Base-by-base conservation (phyloP, 2,888 invertebrate species). In the Ichneumoninae sp. region DNA sequence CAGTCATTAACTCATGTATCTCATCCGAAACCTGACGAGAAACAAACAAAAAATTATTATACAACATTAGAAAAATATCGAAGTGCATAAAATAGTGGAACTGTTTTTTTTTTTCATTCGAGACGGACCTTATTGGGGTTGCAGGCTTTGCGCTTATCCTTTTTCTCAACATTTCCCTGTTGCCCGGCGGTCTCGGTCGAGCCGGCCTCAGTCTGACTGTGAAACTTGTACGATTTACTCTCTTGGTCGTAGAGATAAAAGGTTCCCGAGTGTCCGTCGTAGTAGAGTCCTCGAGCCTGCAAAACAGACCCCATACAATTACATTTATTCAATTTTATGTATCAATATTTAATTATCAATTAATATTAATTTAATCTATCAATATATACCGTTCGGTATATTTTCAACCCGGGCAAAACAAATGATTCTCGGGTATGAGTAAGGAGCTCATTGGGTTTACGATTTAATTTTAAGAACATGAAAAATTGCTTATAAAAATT, bases 281-380 rank as follows among this genome's bases (percentile, higher is more conserved):
- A 99, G 92, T 98, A 98, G 40, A 98, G 94, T 1, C 97, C 97
- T 89, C 97, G 96, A 92, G 97, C 97, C 98, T 98, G 4, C 1
- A 82, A 80, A 71, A 74, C 71, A 79, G 66, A 62, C 60, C 16
- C 60, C 33, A 57, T 44, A 3, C 16, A 44, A 44, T 44, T 40
- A 8, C 1, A 8, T 40, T 40, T 2, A 40, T 40, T 40, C 7
- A 10, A 40, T 40, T 6, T 36, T 8, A 33, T 33, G 4, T 33
- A 26, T 2, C 1, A 26, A 26, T 30, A 30, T 40, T 40, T 6
- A 40, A 40, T 40, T 26, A 26, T 26, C 1, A 26, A 40, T 2
- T 1, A 44, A 44, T 44, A 44, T 44, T 13, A 13, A 44, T 44
- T 10, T 44, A 3, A 3, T 13, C 1, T 44, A 44, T 13, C 10